A percentile compares a stretch with the other conserved stretches of the same genome.
Evolutionary conservation across 2,888 invertebrate genomes (phyloP).

Genomic region (Heliconius hortense): DNA sequence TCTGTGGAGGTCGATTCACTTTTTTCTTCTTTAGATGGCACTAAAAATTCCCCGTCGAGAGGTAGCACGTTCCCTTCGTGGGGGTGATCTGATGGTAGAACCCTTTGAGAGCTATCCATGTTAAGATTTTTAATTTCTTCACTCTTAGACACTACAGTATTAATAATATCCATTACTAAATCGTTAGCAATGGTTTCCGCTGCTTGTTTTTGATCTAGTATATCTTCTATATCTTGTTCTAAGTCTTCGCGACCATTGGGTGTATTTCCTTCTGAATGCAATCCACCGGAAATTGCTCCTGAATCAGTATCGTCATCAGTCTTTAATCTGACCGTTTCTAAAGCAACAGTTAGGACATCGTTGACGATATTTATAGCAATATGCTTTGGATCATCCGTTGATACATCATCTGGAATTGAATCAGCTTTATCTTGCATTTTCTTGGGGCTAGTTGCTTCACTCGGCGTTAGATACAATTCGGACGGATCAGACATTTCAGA

Average conservation of each 20-base stretch:
- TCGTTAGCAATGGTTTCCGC: constrained; percentile 68
- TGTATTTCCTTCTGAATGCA: constrained; percentile 74
- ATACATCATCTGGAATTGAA: constrained; percentile 55
- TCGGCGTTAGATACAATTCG: constrained; percentile 86
- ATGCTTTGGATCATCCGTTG: constrained; percentile 67
- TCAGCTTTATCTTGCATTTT: constrained; percentile 74
- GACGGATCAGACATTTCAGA: constrained; percentile 85
- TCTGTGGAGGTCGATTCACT: constrained; percentile 44
- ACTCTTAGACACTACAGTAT: constrained; percentile 57
- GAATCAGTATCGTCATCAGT: constrained; percentile 75
- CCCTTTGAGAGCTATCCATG: constrained; percentile 57
- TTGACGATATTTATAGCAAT: constrained; percentile 76
- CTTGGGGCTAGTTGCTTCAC: constrained; percentile 82
- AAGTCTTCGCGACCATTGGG: constrained; percentile 75
- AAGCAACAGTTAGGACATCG: constrained; percentile 73
- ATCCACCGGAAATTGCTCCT: constrained; percentile 73
- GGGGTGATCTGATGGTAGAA: constrained; percentile 64
- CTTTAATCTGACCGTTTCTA: constrained; percentile 72
- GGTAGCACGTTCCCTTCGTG: constrained; percentile 75
- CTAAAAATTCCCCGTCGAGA: constrained; percentile 69
- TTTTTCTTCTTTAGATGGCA: constrained; percentile 58
- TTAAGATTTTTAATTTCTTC: constrained; percentile 48
- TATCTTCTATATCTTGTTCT: constrained; percentile 72
- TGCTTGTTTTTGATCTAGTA: constrained; percentile 60
- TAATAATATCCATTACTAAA: constrained; percentile 65